Conservation (phyloP, 2,888 invertebrate species). For the Hypselothyrea guttata region DNA sequence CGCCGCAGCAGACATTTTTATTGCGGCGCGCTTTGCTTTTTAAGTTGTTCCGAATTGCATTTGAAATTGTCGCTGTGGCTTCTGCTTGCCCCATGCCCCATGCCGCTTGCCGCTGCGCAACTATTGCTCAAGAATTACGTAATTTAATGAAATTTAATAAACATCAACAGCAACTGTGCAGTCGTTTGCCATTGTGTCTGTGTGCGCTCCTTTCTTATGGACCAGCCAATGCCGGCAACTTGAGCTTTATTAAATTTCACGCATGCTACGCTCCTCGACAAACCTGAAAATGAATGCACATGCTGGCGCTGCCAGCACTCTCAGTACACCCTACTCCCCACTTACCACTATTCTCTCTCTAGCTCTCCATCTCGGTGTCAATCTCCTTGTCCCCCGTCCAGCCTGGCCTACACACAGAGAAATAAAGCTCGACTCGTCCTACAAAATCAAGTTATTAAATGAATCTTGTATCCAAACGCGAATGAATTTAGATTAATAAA, state of each 20-base stretch:
- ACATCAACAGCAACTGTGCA: slow-evolving; percentile 69
- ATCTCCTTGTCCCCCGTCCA: too few species aligned
- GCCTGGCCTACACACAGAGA: too few species aligned
- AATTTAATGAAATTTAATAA: slow-evolving; percentile 77
- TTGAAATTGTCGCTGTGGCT: slow-evolving; percentile 62
- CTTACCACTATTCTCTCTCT: too few species aligned
- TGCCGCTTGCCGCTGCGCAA: slow-evolving; percentile 16
- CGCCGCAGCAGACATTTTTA: slow-evolving; percentile 70
- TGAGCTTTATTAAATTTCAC: slow-evolving; percentile 75
- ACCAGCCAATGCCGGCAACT: slow-evolving; percentile 41
- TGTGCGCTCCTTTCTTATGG: neutral
- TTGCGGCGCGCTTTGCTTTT: slow-evolving; percentile 75
- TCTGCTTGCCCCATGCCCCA: too few species aligned
- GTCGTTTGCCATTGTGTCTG: slow-evolving; percentile 22
- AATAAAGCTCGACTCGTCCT: too few species aligned
- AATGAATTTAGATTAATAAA: too few species aligned
- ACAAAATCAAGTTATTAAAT: too few species aligned
- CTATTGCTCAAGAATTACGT: slow-evolving; percentile 69
- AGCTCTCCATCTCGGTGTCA: too few species aligned
- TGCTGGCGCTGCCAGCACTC: slow-evolving; percentile 17
- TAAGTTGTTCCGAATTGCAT: slow-evolving; percentile 79
- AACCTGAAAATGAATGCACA: slow-evolving; percentile 75
- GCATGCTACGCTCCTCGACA: slow-evolving; percentile 59
- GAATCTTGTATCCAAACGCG: too few species aligned
- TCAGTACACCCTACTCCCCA: neutral